Evolutionary conservation across 2,113 vertebrate genomes (phyloP).

Genomic region (Lophura nycthemera): DNA sequence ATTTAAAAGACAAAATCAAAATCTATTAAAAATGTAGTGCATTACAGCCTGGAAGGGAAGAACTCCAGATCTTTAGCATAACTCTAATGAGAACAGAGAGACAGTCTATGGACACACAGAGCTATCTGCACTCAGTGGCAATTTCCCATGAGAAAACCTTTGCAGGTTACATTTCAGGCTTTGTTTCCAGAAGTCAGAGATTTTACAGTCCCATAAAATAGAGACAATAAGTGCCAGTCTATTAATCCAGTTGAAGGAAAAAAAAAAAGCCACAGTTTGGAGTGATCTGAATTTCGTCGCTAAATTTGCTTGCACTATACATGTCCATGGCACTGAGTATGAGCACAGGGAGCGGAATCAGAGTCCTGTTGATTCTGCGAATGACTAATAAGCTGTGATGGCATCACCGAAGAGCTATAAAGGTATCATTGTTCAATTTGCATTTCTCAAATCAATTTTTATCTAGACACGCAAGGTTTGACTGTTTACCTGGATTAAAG

Average conservation of each 20-base stretch:
- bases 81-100: background rate
- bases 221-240: background rate
- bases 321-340: accelerated
- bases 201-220: background rate
- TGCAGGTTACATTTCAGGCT: background rate
- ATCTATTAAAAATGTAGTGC: background rate
- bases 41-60: background rate
- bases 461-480: constrained; percentile 1
- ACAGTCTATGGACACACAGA: background rate
- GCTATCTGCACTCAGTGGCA: background rate
- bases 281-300: background rate
- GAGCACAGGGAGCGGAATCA: background rate
- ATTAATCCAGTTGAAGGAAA: background rate
- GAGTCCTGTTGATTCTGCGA: background rate
- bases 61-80: background rate
- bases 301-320: accelerated
- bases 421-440: background rate
- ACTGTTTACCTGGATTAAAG: constrained; percentile 53
- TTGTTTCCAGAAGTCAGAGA: background rate
- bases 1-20: background rate
- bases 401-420: accelerated
- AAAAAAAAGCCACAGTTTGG: accelerated
- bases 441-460: constrained; percentile 11
- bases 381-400: accelerated
- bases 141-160: background rate